A percentile compares a stretch with the other conserved stretches of the same genome.
These are phyloP conservation scores for Nephila pilipes DNA, from an alignment of 1,140 invertebrate genomes.

Conservation along the genomic window DNA sequence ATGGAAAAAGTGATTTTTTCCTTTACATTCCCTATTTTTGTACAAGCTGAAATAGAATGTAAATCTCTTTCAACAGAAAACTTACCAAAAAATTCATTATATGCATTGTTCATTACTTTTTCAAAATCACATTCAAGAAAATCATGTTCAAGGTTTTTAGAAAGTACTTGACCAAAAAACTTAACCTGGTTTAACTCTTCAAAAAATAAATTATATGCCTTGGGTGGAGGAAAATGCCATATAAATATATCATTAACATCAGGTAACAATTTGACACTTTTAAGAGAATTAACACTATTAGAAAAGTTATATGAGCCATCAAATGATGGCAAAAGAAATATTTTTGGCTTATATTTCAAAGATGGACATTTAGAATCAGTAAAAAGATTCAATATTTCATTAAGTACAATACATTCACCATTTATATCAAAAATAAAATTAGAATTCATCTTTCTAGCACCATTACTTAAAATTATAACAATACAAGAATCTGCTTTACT, in stretches of 20 bases:
- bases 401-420: neutral
- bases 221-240: neutral
- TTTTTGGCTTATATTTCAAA: neutral
- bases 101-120: neutral
- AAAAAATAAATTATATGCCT: neutral
- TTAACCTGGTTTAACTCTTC: neutral
- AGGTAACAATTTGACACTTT: neutral
- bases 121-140: neutral
- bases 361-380: neutral
- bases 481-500: neutral
- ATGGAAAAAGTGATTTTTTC: neutral
- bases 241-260: slow-evolving; percentile 3
- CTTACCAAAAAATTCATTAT: neutral
- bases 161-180: neutral
- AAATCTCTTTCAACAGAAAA: neutral
- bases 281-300: neutral
- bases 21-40: neutral
- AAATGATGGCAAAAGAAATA: slow-evolving; percentile 10
- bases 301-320: neutral
- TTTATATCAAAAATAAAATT: neutral
- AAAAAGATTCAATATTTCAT: slow-evolving; percentile 33
- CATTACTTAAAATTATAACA: slow-evolving; percentile 31
- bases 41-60: neutral
- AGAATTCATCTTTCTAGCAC: neutral
- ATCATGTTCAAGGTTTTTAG: neutral